Percentiles rank a stretch among this genome's conserved stretches.
phyloP scores from a whole-genome alignment of 1,140 invertebrate species.

The Drosophila jambulina region DNA sequence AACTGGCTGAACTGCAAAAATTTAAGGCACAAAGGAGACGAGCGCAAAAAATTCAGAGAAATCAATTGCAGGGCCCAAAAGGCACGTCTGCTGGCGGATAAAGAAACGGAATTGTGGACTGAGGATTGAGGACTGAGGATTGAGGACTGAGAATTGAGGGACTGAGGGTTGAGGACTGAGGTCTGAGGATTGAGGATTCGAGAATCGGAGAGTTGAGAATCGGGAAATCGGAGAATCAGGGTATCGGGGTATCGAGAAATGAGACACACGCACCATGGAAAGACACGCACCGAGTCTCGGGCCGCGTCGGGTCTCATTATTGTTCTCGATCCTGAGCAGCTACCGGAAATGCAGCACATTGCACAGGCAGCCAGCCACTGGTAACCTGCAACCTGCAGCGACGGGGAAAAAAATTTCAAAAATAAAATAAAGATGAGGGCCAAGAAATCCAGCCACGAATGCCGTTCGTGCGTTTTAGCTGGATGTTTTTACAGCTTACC shows the following conservation, averaged over 20 bases:
- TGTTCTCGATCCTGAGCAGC: constrained; percentile 36
- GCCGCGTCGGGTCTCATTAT: constrained; percentile 36
- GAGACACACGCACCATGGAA: constrained; percentile 71
- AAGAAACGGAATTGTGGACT: constrained; percentile 9
- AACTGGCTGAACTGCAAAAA: constrained; percentile 36
- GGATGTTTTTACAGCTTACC: constrained; percentile 1
- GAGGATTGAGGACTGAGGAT: background rate
- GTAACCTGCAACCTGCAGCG: background rate
- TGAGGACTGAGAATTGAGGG: too few relatives aligned
- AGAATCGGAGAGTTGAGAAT: background rate
- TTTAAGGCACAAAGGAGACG: constrained; percentile 64
- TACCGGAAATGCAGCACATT: constrained; percentile 82
- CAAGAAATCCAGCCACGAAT: constrained; percentile 13
- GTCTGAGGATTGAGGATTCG: background rate
- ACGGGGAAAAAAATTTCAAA: background rate
- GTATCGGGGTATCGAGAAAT: constrained; percentile 21
- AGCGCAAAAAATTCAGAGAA: constrained; percentile 77
- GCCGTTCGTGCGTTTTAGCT: constrained; percentile 58
- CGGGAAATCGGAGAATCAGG: constrained; percentile 1
- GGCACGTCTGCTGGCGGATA: constrained; percentile 59
- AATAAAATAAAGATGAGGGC: constrained; percentile 5
- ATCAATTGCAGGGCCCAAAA: constrained; percentile 78
- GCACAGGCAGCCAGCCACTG: constrained; percentile 27
- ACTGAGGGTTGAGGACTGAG: too few relatives aligned
- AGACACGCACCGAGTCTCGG: constrained; percentile 62